Conservation (phyloP, 1,140 invertebrate genomes). For the Panagrolaimus sp. region DNA sequence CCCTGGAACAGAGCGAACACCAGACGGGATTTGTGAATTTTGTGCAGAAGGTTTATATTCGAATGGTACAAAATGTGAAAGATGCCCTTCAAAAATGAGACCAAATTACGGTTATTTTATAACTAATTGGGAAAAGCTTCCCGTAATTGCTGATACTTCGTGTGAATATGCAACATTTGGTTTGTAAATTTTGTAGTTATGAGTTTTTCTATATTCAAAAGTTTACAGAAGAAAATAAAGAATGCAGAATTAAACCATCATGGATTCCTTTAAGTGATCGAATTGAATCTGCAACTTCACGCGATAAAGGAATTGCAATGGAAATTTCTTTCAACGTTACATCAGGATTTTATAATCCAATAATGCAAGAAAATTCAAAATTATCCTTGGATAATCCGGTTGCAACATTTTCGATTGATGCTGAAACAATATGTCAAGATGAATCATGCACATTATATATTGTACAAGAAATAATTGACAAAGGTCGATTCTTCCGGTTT, state of each 20-base stretch:
- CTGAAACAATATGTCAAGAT: constrained; percentile 50
- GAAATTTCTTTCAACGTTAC: constrained; percentile 43
- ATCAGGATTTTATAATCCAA: constrained; percentile 50
- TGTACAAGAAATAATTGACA: constrained; percentile 59
- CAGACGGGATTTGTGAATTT: constrained; percentile 59
- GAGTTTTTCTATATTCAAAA: neutral
- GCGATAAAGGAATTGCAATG: constrained; percentile 55
- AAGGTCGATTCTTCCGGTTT: constrained; percentile 30
- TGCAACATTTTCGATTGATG: constrained; percentile 30
- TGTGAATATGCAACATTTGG: constrained; percentile 59
- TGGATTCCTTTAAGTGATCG: constrained; percentile 49
- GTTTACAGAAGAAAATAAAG: constrained; percentile 33
- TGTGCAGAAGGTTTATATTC: constrained; percentile 58
- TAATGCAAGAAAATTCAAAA: constrained; percentile 25
- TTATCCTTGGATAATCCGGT: constrained; percentile 42
- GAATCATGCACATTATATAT: constrained; percentile 50
- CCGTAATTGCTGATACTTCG: constrained; percentile 60
- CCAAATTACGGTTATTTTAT: constrained; percentile 63
- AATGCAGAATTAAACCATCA: constrained; percentile 40
- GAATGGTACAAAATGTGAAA: constrained; percentile 57
- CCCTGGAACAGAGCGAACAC: constrained; percentile 30
- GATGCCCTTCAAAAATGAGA: constrained; percentile 63
- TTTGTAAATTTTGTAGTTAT: constrained; percentile 12
- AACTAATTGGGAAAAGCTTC: constrained; percentile 63
- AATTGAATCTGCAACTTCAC: constrained; percentile 55